Evolutionary conservation across 2,888 invertebrate species (phyloP).

Genomic region (Drosophila melanosoma): DNA sequence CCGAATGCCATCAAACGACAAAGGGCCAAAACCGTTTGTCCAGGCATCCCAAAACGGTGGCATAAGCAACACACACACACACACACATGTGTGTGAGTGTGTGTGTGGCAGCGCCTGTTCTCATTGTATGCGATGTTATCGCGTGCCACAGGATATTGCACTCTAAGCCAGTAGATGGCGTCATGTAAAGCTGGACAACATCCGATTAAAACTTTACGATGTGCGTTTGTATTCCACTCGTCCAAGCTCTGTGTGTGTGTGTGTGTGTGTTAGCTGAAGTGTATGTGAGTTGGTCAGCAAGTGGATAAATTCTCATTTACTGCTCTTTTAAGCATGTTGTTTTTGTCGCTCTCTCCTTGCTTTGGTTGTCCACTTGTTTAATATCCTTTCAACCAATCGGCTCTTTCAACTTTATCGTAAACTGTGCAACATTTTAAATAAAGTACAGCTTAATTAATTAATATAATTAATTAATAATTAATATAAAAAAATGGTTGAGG

Average conservation of each 20-base stretch:
- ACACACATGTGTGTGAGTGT: slow-evolving; percentile 20
- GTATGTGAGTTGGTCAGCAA: slow-evolving; percentile 66
- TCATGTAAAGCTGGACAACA: slow-evolving; percentile 80
- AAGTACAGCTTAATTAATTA: not conserved
- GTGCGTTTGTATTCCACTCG: slow-evolving; percentile 71
- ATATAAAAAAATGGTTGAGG: not conserved
- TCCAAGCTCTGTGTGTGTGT: slow-evolving; percentile 16
- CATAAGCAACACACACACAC: slow-evolving; percentile 59
- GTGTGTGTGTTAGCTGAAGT: slow-evolving; percentile 16
- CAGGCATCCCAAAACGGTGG: slow-evolving; percentile 49
- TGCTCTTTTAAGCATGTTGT: slow-evolving; percentile 80
- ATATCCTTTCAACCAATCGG: slow-evolving; percentile 6
- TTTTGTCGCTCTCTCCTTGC: slow-evolving; percentile 63
- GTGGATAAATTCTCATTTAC: slow-evolving; percentile 82
- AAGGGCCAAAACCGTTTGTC: slow-evolving; percentile 66
- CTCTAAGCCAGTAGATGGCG: slow-evolving; percentile 82
- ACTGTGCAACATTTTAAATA: not conserved
- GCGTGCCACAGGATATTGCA: slow-evolving; percentile 81
- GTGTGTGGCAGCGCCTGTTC: slow-evolving; percentile 21
- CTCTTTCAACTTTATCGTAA: not conserved
- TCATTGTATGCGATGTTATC: slow-evolving; percentile 70
- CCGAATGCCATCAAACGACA: slow-evolving; percentile 73
- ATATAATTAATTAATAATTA: not conserved
- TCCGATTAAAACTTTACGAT: slow-evolving; percentile 81
- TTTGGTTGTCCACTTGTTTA: slow-evolving; percentile 49